A percentile compares a stretch with the other conserved stretches of the same genome.
These are phyloP conservation scores for Pangasius larnaudii DNA, from an alignment of 2,797 vertebrate species.

Conservation along the genomic window DNA sequence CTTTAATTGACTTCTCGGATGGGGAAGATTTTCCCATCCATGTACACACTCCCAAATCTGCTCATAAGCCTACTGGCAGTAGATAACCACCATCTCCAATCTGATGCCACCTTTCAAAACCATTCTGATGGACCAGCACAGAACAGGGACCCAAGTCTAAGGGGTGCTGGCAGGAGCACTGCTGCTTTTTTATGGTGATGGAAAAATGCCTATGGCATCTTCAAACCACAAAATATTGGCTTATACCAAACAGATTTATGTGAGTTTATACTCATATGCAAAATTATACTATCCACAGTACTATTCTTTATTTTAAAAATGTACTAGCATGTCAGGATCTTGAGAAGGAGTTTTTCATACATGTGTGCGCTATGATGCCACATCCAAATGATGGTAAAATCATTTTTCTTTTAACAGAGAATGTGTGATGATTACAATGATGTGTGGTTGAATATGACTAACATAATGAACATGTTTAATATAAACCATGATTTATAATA, in stretches of 20 bases:
- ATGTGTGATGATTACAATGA: background rate
- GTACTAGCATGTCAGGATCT: background rate
- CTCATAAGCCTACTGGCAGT: conserved; percentile 77
- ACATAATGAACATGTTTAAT: background rate
- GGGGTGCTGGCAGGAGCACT: conserved; percentile 65
- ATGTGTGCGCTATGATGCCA: background rate
- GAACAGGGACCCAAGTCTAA: conserved; percentile 63
- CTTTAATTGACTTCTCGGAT: conserved; percentile 81
- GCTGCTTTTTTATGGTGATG: conserved; percentile 63
- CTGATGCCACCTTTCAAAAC: conserved; percentile 76
- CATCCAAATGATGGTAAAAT: too few relatives aligned
- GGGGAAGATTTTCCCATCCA: conserved; percentile 76
- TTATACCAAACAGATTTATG: conserved; percentile 16
- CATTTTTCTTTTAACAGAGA: too few relatives aligned
- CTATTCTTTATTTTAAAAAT: background rate
- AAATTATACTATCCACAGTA: background rate
- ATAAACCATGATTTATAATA: background rate
- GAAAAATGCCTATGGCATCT: conserved; percentile 73
- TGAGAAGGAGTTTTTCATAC: background rate
- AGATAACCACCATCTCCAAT: conserved; percentile 68
- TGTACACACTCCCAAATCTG: conserved; percentile 77
- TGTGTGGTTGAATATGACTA: background rate
- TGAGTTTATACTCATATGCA: background rate
- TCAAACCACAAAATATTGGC: conserved; percentile 70
- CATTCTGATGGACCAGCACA: conserved; percentile 68